Base-by-base conservation (phyloP, 1,140 invertebrate genomes). In the Apis dorsata region DNA sequence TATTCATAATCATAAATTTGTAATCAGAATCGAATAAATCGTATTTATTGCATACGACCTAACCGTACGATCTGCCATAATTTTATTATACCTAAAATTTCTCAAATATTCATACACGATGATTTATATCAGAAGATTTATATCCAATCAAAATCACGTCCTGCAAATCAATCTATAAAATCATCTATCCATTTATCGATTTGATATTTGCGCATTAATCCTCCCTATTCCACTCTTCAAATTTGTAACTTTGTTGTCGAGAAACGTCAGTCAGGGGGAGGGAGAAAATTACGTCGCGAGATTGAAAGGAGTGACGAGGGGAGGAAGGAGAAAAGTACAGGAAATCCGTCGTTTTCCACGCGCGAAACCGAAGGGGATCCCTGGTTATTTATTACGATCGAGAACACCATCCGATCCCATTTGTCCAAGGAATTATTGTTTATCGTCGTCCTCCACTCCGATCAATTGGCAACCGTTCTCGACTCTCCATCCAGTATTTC, bases 191-290 rank as follows among this genome's bases (percentile, higher is more conserved):
- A 17, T 65, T 28, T 28, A 19, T 19, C 0, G 34, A 68, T 68
- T 68, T 68, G 12, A 44, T 21, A 68, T 19, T n/a, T 24, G 34
- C 34, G 2, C 2, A 34, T 34, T 4, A 34, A 34, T 34, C 65
- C 13, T 65, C 3, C 53, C 24, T 49, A 13, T 5, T 13, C 0
- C 4, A 28, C 63, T n/a, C 76, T 78, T 59, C 24, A 69, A 69
- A 78, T 68, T 78, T 59, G 44, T 55, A 24, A 44, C 53, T 69
- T 19, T 34, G 76, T 34, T 69, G 65, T 69, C 76, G 44, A n/a
- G 28, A 15, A n/a, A 24, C 28, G 76, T 79, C 76, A 79, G 53
- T 69, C 44, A 60, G 55, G 10, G 9, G 13, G 44, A 60, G 55
- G 10, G 9, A 19, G 44, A 71, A 71, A 72, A 57, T 79, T 71